Conservation (phyloP, 2,113 vertebrate genomes). For the Dicentrarchus labrax region DNA sequence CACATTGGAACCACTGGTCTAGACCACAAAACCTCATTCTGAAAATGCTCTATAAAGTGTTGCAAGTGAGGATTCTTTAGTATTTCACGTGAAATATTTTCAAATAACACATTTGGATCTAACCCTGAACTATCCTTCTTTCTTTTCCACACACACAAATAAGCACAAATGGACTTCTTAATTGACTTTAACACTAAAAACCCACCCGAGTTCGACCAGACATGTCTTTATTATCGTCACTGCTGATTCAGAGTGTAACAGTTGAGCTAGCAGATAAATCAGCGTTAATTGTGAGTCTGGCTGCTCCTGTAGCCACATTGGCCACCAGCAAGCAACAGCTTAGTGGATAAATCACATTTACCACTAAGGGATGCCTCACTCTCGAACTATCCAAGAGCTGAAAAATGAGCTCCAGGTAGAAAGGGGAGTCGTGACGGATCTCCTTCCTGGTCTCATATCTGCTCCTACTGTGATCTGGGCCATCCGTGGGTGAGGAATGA, state of each 20-base stretch:
- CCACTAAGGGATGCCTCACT: constrained; percentile 58
- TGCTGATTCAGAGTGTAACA: constrained; percentile 58
- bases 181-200: constrained; percentile 42
- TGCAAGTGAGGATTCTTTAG: background rate
- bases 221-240: constrained; percentile 51
- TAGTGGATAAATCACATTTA: constrained; percentile 77
- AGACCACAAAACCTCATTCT: background rate
- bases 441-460: constrained; percentile 71
- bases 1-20: too few relatives aligned
- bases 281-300: constrained; percentile 67
- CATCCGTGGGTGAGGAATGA: constrained; percentile 71
- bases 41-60: background rate
- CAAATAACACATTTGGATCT: background rate
- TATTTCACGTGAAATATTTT: background rate
- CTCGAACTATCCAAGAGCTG: constrained; percentile 45
- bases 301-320: constrained; percentile 47
- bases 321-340: constrained; percentile 60
- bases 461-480: constrained; percentile 72
- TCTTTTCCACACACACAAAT: constrained; percentile 9
- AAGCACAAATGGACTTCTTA: background rate
- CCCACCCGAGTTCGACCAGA: constrained; percentile 17
- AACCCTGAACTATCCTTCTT: background rate
- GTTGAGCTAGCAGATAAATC: constrained; percentile 58
- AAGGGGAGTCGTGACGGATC: constrained; percentile 74
- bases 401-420: constrained; percentile 72